These are phyloP conservation scores for Myrmophylax atrothorax DNA, from an alignment of 2,113 vertebrate genomes.

Conservation along the genomic window DNA sequence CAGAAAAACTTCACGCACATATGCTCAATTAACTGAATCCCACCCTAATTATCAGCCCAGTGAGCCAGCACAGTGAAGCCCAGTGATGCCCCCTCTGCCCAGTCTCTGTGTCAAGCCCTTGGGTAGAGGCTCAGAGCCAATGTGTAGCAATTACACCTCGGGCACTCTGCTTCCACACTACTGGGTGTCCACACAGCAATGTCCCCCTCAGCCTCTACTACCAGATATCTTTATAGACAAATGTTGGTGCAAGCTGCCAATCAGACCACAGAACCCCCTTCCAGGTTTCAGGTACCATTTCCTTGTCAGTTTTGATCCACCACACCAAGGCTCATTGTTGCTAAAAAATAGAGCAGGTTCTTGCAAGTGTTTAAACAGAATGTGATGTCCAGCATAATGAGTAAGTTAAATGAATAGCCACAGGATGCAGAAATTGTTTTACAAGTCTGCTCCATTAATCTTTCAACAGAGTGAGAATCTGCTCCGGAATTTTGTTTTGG, in stretches of 20 bases:
- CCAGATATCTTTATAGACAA: background rate
- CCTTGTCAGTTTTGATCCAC: background rate
- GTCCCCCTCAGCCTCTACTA: background rate
- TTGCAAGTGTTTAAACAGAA: conserved; percentile 2
- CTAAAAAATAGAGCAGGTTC: background rate
- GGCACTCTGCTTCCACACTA: background rate
- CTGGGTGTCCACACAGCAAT: background rate
- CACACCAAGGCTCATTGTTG: background rate
- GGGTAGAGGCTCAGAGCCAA: background rate
- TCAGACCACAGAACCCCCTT: background rate
- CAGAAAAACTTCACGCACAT: background rate
- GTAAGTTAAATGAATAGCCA: conserved; percentile 37
- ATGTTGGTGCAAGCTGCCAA: background rate
- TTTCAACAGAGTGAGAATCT: conserved; percentile 28
- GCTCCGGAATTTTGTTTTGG: conserved; percentile 6
- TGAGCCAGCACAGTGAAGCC: background rate
- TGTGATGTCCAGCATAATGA: conserved; percentile 34
- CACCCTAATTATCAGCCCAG: background rate
- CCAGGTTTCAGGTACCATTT: background rate
- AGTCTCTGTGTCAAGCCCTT: background rate
- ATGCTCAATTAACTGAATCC: background rate
- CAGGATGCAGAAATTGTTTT: conserved; percentile 37
- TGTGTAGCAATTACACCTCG: background rate
- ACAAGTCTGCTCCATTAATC: conserved; percentile 38
- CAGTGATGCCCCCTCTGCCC: background rate